Percentiles rank a stretch among this genome's conserved stretches.
phyloP scores from a whole-genome alignment of 2,888 invertebrate species.

The Tridacna gigas region DNA sequence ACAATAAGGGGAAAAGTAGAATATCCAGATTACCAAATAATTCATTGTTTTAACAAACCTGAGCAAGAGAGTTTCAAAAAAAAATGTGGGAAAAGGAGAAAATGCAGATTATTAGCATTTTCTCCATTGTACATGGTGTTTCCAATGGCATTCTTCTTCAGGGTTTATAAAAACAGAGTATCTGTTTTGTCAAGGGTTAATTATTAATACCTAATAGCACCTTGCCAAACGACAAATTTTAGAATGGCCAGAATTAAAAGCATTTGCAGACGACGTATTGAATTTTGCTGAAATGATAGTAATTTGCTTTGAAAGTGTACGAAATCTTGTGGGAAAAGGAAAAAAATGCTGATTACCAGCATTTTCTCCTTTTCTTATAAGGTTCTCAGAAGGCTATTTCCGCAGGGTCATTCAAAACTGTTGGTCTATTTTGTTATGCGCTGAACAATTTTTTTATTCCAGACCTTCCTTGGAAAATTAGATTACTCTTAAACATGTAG shows the following conservation, averaged over 20 bases:
- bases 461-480: no score
- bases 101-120: neutral
- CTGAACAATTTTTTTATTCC: no score
- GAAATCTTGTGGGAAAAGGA: neutral
- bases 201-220: no score
- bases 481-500: neutral
- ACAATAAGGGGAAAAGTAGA: no score
- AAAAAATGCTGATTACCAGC: neutral
- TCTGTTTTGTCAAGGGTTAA: no score
- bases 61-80: no score
- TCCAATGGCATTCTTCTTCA: neutral
- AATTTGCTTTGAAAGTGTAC: neutral
- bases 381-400: neutral
- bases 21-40: no score
- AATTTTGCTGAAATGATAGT: neutral
- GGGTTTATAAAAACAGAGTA: no score
- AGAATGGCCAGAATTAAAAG: no score
- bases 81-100: neutral
- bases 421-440: neutral
- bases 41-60: no score
- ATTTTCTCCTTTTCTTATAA: neutral
- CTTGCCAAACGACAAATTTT: no score
- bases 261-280: no score
- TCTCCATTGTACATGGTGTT: neutral
- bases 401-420: neutral